Conservation (phyloP, 2,888 invertebrate genomes). For the Drosophila flavopinicola region DNA sequence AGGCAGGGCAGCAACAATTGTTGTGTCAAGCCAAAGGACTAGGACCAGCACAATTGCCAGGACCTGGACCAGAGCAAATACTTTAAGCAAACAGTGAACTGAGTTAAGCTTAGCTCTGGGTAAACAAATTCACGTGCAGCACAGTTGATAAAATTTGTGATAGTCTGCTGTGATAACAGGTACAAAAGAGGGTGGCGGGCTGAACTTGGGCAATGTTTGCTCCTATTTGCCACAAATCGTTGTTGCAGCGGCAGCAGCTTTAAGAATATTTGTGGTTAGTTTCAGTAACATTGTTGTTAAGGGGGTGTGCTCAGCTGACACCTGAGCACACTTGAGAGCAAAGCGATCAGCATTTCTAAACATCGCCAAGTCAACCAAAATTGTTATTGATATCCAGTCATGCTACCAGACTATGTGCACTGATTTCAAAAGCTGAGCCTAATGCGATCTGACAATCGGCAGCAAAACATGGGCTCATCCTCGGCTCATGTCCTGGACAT, state of each 20-base stretch:
- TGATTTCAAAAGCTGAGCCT: conserved; percentile 45
- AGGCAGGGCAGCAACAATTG: conserved; percentile 23
- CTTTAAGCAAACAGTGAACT: conserved; percentile 58
- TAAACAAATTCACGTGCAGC: conserved; percentile 74
- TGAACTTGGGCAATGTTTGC: conserved; percentile 49
- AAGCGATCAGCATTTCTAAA: conserved; percentile 49
- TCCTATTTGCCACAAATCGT: conserved; percentile 46
- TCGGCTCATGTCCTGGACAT: conserved; percentile 63
- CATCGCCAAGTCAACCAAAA: conserved; percentile 43
- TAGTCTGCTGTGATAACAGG: conserved; percentile 77
- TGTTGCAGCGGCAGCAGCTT: conserved; percentile 29
- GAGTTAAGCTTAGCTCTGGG: conserved; percentile 41
- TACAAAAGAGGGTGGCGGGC: conserved; percentile 44
- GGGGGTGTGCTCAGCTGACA: conserved; percentile 70
- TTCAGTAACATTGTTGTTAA: too few species aligned
- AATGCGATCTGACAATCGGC: conserved; percentile 75
- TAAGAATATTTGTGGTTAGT: conserved; percentile 43
- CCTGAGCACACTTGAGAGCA: conserved; percentile 66
- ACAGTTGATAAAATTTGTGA: conserved; percentile 32
- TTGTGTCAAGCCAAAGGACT: conserved; percentile 14
- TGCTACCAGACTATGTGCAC: conserved; percentile 21
- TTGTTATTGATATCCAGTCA: conserved; percentile 66
- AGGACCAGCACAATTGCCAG: conserved; percentile 28
- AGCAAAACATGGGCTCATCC: conserved; percentile 63
- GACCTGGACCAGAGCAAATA: conserved; percentile 38